A percentile compares a stretch with the other conserved stretches of the same genome.
Evolutionary conservation across 1,140 invertebrate species (phyloP).

Genomic region (Zaprionus davidi): DNA sequence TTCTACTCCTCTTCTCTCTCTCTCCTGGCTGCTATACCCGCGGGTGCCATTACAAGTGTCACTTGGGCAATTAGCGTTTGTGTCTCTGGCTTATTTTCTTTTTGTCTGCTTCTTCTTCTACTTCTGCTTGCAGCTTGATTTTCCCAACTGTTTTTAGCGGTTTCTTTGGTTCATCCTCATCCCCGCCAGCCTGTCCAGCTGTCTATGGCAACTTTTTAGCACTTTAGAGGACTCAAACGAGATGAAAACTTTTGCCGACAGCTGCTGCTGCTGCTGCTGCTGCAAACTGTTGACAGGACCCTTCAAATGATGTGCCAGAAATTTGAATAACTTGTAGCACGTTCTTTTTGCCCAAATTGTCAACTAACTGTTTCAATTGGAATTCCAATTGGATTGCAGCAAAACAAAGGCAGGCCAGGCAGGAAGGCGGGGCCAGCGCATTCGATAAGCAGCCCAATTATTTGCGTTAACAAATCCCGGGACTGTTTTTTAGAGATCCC

Average conservation of each 20-base stretch:
- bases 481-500: not conserved
- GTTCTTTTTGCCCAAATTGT: conserved; percentile 1
- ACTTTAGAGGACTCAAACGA: conserved; percentile 20
- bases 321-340: conserved; percentile 15
- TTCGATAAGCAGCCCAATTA: conserved; percentile 1
- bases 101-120: conserved; percentile 1
- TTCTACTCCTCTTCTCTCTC: not conserved
- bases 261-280: conserved; percentile 15
- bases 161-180: conserved; percentile 21
- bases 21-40: conserved; percentile 7
- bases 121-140: conserved; percentile 10
- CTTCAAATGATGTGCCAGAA: conserved; percentile 30
- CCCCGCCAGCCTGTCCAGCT: not conserved
- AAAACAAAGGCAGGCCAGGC: too few relatives aligned
- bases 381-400: conserved; percentile 10
- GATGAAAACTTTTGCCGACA: conserved; percentile 18
- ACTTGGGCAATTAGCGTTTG: conserved; percentile 55
- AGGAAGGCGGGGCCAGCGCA: not conserved
- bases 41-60: conserved; percentile 47
- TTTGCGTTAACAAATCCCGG: not conserved
- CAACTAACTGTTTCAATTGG: conserved; percentile 17
- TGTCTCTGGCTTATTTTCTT: conserved; percentile 13
- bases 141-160: conserved; percentile 20
- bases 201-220: conserved; percentile 26
- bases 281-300: conserved; percentile 25